Percentiles rank a stretch among this genome's conserved stretches.
These are phyloP conservation scores for Bostrychus sinensis DNA, from an alignment of 2,113 vertebrate genomes.

Conservation along the genomic window DNA sequence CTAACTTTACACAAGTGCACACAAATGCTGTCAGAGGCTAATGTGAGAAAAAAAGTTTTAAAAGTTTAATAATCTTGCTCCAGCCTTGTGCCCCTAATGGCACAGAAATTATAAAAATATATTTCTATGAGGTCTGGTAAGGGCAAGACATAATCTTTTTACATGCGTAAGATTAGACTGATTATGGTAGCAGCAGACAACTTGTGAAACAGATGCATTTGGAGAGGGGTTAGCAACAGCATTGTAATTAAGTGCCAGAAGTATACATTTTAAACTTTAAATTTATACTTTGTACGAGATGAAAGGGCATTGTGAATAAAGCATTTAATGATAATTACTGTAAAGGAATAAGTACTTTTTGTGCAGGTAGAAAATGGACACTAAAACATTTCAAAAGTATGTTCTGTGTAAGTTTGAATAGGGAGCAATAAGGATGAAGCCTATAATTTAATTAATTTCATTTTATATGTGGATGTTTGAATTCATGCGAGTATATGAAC, in stretches of 20 bases:
- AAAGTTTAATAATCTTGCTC: slow-evolving; percentile 12
- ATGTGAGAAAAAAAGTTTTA: not conserved
- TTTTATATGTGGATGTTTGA: not conserved
- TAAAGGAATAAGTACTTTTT: not conserved
- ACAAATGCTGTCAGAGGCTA: slow-evolving; percentile 26
- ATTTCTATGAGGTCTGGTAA: not conserved
- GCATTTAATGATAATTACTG: not conserved
- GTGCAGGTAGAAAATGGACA: not conserved
- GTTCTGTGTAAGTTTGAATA: not conserved
- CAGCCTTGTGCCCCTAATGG: slow-evolving; percentile 12
- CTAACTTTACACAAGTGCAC: slow-evolving; percentile 21
- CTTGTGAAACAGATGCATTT: not conserved
- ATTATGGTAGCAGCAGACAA: not conserved
- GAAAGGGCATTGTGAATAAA: not conserved
- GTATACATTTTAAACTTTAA: no score
- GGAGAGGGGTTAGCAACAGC: no score
- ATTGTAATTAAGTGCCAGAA: no score
- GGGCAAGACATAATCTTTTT: slow-evolving; percentile 9
- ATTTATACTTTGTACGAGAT: no score
- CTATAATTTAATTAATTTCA: not conserved
- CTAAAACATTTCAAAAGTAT: not conserved
- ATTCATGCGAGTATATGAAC: not conserved
- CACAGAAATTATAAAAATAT: slow-evolving; percentile 9
- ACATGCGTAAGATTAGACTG: not conserved
- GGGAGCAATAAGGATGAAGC: not conserved